A percentile compares a stretch with the other conserved stretches of the same genome.
Conservation (phyloP, 2,888 invertebrate genomes). For the Plutella xylostella region DNA sequence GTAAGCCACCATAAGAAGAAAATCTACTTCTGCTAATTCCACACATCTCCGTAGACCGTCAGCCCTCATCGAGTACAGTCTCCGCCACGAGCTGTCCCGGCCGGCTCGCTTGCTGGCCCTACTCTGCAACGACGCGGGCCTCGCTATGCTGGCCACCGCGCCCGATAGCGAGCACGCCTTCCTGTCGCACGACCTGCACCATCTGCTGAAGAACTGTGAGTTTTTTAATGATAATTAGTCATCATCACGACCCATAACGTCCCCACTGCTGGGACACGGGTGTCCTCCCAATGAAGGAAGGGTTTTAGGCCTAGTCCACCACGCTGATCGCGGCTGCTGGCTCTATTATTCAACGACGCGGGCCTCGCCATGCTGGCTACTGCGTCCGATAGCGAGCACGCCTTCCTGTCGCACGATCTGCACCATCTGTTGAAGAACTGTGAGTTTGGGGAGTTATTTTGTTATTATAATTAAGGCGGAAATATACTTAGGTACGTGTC, state of each 20-base stretch:
- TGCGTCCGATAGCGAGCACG: constrained; percentile 28
- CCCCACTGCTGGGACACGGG: no score
- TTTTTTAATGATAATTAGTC: no score
- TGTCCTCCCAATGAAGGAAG: no score
- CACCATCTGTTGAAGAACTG: constrained; percentile 32
- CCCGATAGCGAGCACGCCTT: constrained; percentile 32
- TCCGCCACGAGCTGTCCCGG: constrained; percentile 26
- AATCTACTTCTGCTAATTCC: no score
- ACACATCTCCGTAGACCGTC: constrained; percentile 22
- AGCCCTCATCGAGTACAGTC: constrained; percentile 37
- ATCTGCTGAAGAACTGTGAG: constrained; percentile 30
- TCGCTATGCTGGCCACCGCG: constrained; percentile 32
- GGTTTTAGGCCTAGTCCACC: no score
- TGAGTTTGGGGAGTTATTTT: no score
- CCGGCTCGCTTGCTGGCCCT: constrained; percentile 48
- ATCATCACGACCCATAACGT: no score
- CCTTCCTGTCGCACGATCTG: constrained; percentile 41
- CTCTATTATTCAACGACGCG: constrained; percentile 37
- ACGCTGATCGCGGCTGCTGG: constrained; percentile 41
- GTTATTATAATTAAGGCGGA: no score
- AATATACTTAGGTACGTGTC: no score
- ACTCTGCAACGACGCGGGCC: constrained; percentile 37
- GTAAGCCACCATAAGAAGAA: no score
- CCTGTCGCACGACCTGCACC: constrained; percentile 40
- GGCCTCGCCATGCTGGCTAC: constrained; percentile 37